Base-by-base conservation (phyloP, 2,888 invertebrate genomes). In the Rhaphigaster nebulosa region DNA sequence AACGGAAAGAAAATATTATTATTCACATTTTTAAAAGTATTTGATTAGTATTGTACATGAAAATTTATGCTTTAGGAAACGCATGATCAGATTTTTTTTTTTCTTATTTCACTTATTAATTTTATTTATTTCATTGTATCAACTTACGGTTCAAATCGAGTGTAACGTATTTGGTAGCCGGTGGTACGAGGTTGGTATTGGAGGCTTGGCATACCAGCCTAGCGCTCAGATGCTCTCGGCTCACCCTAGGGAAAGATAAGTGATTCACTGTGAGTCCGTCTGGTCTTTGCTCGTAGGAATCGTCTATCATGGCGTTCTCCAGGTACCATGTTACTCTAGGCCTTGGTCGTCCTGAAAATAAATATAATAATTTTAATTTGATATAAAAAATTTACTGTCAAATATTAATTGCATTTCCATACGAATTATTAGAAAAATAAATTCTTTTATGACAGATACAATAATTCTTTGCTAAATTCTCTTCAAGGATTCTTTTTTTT, bases 161-260 rank as follows among this genome's bases (percentile, higher is more conserved):
- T 92, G 97, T 96, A 93, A 97, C 96, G 92, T 96, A 96, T 94
- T 96, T 97, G 93, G 96, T 96, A 93, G 96, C 96, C 20, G 98
- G 97, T 89, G 96, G 96, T 84, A 96, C 96, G 93, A 97, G 94
- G 94, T 97, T 97, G 92, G 97, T 98, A 94, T 98, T 98, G 93
- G 96, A 96, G 52, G 98, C 98, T 94, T 97, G 97, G 94, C 98
- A 98, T 93, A 97, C 96, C 93, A 98, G 96, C 93, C 97, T 95
- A 91, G 97, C 95, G 94, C 97, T 96, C 92, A 97, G 95, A 94
- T 98, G 97, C 94, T 97, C 97, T 91, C 98, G 94, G 56, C 97
- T 97, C 92, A 98, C 96, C 93, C 96, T 96, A 91, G 97, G 96
- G 91, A 93, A 93, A 87, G 92, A 92, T 91, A 94, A 92, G 90